Evolutionary conservation across 1,140 invertebrate species (phyloP), one percentile per base, ranked within the genome.

Genomic region (Drosophila chauvacae): DNA sequence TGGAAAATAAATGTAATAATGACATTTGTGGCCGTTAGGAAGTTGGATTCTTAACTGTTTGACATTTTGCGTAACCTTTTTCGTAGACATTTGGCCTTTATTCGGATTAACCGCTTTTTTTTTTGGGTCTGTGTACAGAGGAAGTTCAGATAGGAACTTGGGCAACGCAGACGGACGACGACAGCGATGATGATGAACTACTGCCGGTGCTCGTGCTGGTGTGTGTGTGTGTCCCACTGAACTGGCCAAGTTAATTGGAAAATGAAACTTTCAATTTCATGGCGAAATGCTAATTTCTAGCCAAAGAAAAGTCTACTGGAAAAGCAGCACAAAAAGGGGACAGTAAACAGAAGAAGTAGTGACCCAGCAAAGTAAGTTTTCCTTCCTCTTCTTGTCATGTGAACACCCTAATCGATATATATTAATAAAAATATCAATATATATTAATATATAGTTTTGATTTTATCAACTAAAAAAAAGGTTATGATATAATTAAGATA

Each of bases 1-100:
- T 81, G 72, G 63, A 80, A 79, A 90, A 85, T 90, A 90, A 90
- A 81, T 90, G 85, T 90, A 90, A 90, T 90, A 90, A 90, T 85
- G 85, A 81, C 85, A 85, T 87, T 91, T 91, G 76, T 77, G 76
- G 82, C 90, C 90, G 90, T 91, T 91, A 91, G 74, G 50, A 77
- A 56, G 63, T 77, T 44, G 73, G 86, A 82, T 87, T 91, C 86
- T 91, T 91, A 91, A 91, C 90, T 91, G 90, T 91, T 86, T 91
- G 90, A 91, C 90, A 91, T 91, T 91, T 91, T 90, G 91, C 83
- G 87, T 91, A 91, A 91, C 85, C 90, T 91, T 91, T 84, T 91
- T 90, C 81, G 70, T 72, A 85, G 85, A 85, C 85, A 79, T 85
- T 90, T 90, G 78, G 81, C 81, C 85, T 90, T 88, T 90, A 79